Evolutionary conservation across 2,888 invertebrate species (phyloP).

Genomic region (Metacarcinus magister): DNA sequence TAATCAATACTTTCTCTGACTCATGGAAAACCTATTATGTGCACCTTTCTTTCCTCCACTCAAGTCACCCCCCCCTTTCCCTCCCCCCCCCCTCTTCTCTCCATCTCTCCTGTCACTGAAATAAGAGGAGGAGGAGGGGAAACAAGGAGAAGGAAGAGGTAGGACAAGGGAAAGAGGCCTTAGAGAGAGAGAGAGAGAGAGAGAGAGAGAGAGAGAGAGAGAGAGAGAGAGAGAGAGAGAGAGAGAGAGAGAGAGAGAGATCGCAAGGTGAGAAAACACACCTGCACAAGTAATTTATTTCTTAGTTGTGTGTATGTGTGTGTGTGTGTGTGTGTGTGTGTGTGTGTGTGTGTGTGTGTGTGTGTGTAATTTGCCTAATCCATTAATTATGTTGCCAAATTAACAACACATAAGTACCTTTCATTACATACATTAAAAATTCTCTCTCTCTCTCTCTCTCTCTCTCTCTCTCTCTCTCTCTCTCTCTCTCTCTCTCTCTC

Average conservation of each 20-base stretch:
- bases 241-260: conserved; percentile 26
- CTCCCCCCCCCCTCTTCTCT: background rate
- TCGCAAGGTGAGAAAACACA: background rate
- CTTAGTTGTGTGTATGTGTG: background rate
- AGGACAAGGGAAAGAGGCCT: background rate
- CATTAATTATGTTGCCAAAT: background rate
- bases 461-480: conserved; percentile 26
- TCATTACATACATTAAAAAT: background rate
- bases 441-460: conserved; percentile 15
- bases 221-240: conserved; percentile 15
- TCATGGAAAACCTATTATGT: conserved; percentile 15
- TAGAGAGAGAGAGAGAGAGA: background rate
- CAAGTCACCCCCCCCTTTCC: background rate
- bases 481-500: conserved; percentile 16
- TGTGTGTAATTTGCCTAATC: background rate
- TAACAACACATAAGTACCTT: background rate
- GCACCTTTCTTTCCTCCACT: background rate
- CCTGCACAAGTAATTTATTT: background rate
- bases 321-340: background rate
- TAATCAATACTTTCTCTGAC: conserved; percentile 13
- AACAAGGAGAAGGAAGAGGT: background rate
- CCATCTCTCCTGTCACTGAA: background rate
- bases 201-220: background rate
- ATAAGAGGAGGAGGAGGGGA: background rate
- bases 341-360: conserved; percentile 2